Conservation (phyloP, 2,113 vertebrate genomes). For the Plectropomus leopardus region DNA sequence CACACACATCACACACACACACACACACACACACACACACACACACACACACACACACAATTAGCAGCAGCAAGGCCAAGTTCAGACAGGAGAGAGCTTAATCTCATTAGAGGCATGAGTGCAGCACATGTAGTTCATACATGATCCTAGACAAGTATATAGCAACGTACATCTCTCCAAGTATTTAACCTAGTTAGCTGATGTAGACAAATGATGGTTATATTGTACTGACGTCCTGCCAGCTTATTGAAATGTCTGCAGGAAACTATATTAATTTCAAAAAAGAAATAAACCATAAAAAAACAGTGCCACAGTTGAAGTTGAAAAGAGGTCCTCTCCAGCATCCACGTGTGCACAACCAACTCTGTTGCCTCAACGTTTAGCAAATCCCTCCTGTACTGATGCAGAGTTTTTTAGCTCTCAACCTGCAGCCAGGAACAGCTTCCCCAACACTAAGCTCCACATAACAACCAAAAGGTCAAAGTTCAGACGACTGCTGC, state of each 20-base stretch:
- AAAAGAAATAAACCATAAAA: slow-evolving; percentile 4
- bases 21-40: not conserved
- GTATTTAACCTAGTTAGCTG: slow-evolving; percentile 20
- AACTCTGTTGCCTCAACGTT: not conserved
- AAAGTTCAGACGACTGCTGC: slow-evolving; percentile 26
- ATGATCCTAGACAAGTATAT: slow-evolving; percentile 11
- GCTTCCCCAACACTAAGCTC: not conserved
- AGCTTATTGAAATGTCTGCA: not conserved
- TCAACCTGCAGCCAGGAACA: not conserved
- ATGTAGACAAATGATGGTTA: not conserved
- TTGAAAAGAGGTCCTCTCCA: not conserved
- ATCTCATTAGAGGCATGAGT: slow-evolving; percentile 48
- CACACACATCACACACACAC: not conserved
- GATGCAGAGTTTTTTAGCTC: not conserved
- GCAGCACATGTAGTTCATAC: slow-evolving; percentile 30
- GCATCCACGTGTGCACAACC: not conserved
- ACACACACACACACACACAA: slow-evolving; percentile 3
- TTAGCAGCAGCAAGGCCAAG: slow-evolving; percentile 2
- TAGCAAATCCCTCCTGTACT: not conserved
- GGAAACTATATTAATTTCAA: not conserved
- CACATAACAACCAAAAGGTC: slow-evolving; percentile 17
- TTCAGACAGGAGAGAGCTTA: slow-evolving; percentile 41
- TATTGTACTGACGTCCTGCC: not conserved
- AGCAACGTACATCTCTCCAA: slow-evolving; percentile 18
- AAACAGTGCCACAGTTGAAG: too few relatives aligned